A percentile compares a stretch with the other conserved stretches of the same genome.
phyloP scores from a whole-genome alignment of 2,797 vertebrate species.

The Sebastes dallii region DNA sequence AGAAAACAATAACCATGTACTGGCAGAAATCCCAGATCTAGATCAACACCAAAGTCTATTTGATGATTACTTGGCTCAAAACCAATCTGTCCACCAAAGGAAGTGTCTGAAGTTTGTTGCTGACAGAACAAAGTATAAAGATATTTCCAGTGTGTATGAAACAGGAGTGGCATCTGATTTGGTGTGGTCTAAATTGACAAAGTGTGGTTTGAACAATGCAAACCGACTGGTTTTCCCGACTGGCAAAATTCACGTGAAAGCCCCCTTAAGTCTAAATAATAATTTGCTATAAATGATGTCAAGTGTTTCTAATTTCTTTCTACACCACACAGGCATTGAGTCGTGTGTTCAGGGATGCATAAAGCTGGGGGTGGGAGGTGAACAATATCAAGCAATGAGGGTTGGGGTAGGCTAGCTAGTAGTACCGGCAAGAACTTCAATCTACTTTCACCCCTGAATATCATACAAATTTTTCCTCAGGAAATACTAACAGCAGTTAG shows the following conservation, averaged over 20 bases:
- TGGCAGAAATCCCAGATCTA: slow-evolving; percentile 15
- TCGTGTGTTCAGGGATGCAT: too few species aligned
- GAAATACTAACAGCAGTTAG: neutral
- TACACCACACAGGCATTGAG: too few species aligned
- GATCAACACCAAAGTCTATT: neutral
- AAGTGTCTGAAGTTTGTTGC: neutral
- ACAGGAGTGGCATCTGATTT: neutral
- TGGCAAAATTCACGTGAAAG: too few species aligned
- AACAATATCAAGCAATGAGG: too few species aligned
- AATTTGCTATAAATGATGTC: too few species aligned
- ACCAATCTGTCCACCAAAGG: neutral
- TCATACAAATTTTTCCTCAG: neutral
- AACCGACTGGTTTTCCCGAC: too few species aligned
- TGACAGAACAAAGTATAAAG: neutral
- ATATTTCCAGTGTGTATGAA: neutral
- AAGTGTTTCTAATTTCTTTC: too few species aligned
- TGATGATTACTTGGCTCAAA: slow-evolving; percentile 7
- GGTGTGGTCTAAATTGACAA: neutral
- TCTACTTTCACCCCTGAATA: too few species aligned
- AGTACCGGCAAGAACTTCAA: too few species aligned
- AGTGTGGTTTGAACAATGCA: neutral
- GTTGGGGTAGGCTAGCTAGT: too few species aligned
- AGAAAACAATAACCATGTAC: slow-evolving; percentile 4
- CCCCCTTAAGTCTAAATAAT: too few species aligned
- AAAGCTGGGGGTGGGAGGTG: too few species aligned